phyloP scores from a whole-genome alignment of 2,888 invertebrate species.

The Ichneumoninae sp. region DNA sequence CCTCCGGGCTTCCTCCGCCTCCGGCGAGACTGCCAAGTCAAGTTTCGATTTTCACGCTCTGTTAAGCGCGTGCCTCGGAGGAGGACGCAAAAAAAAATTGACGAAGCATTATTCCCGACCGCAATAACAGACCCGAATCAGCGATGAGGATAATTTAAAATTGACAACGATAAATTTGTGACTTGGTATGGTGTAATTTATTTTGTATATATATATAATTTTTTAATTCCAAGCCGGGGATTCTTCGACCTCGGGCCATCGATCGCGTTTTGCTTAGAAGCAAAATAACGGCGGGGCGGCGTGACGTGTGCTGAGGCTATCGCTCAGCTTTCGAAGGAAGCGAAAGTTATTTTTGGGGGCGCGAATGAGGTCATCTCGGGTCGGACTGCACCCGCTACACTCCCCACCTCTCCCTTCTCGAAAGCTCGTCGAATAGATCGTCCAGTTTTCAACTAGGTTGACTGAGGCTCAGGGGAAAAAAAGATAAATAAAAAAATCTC shows the following conservation, averaged over 20 bases:
- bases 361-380: slow-evolving; percentile 78
- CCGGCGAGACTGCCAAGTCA: slow-evolving; percentile 8
- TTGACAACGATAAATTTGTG: slow-evolving; percentile 1
- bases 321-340: slow-evolving; percentile 68
- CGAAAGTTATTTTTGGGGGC: slow-evolving; percentile 79
- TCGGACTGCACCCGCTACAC: slow-evolving; percentile 44
- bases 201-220: background rate
- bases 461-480: background rate
- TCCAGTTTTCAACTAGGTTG: slow-evolving; percentile 15
- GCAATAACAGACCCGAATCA: slow-evolving; percentile 32
- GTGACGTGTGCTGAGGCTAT: slow-evolving; percentile 48
- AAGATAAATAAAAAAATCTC: background rate
- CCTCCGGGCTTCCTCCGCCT: background rate
- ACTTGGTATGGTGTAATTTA: background rate
- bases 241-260: slow-evolving; percentile 40
- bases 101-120: slow-evolving; percentile 2
- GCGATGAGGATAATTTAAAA: background rate
- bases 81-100: slow-evolving; percentile 52
- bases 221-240: slow-evolving; percentile 13
- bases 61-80: slow-evolving; percentile 49
- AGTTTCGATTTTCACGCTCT: slow-evolving; percentile 66
- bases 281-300: slow-evolving; percentile 19
- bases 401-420: slow-evolving; percentile 48
- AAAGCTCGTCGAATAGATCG: slow-evolving; percentile 20
- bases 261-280: slow-evolving; percentile 34